These are phyloP conservation scores for Penaeus monodon DNA, from an alignment of 2,888 invertebrate species.

Conservation along the genomic window DNA sequence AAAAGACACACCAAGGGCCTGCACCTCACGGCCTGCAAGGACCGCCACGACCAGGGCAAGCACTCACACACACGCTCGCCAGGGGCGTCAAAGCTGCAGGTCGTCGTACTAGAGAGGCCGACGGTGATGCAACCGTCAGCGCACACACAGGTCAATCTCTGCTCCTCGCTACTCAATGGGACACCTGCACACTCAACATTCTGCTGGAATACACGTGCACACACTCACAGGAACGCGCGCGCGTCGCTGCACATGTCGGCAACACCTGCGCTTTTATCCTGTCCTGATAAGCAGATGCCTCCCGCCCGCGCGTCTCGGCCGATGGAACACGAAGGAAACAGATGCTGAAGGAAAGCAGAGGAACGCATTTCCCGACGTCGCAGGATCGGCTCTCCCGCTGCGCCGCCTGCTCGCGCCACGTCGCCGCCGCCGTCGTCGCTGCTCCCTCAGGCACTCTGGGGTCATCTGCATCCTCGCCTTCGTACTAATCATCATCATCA, in stretches of 20 bases:
- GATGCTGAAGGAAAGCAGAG: no score
- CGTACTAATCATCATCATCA: no score
- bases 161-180: conserved; percentile 38
- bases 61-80: neutral
- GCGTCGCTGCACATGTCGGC: neutral
- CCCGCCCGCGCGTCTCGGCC: no score
- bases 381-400: no score
- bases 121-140: conserved; percentile 41
- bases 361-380: no score
- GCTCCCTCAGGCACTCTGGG: no score
- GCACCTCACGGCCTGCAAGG: neutral
- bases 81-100: neutral
- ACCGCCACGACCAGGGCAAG: conserved; percentile 2
- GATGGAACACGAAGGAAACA: no score
- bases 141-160: conserved; percentile 43
- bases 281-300: neutral
- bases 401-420: no score
- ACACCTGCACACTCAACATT: conserved; percentile 23
- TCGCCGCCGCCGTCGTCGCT: no score
- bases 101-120: conserved; percentile 44
- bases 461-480: no score
- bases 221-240: neutral
- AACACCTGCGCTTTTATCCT: neutral
- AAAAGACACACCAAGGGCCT: conserved; percentile 32
- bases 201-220: conserved; percentile 21